Evolutionary conservation across 2,113 vertebrate genomes (phyloP).

Genomic region (Chloroceryle aenea): DNA sequence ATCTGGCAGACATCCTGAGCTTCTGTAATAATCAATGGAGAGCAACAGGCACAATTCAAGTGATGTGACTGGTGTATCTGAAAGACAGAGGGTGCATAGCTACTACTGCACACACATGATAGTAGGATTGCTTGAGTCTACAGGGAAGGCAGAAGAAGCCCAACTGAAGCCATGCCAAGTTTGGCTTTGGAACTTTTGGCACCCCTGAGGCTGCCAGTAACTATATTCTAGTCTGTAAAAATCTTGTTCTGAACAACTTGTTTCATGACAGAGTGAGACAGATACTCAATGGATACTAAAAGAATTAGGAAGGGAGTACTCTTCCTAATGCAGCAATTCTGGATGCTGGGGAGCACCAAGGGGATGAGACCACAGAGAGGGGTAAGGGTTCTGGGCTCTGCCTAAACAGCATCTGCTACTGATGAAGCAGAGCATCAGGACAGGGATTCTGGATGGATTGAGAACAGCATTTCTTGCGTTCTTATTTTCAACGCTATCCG

Average conservation of each 20-base stretch:
- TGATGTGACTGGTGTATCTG: background rate
- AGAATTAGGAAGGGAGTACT: background rate
- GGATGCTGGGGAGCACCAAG: background rate
- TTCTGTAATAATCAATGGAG: background rate
- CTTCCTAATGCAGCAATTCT: background rate
- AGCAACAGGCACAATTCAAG: background rate
- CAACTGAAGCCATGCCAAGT: background rate
- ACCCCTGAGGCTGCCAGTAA: background rate
- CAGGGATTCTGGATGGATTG: background rate
- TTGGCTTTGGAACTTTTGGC: background rate
- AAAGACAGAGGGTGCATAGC: background rate
- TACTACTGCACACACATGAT: rapidly evolving
- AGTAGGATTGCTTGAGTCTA: background rate
- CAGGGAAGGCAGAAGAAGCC: background rate
- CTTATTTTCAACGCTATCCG: background rate
- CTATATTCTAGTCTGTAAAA: background rate
- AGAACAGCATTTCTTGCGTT: background rate
- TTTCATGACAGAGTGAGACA: background rate
- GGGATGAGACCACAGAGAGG: background rate
- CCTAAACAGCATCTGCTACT: background rate
- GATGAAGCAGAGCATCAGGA: background rate
- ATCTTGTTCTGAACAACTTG: background rate
- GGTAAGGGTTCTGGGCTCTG: background rate
- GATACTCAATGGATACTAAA: background rate
- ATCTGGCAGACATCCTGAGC: background rate